phyloP scores from a whole-genome alignment of 2,888 invertebrate species.

The Acronicta aceris region DNA sequence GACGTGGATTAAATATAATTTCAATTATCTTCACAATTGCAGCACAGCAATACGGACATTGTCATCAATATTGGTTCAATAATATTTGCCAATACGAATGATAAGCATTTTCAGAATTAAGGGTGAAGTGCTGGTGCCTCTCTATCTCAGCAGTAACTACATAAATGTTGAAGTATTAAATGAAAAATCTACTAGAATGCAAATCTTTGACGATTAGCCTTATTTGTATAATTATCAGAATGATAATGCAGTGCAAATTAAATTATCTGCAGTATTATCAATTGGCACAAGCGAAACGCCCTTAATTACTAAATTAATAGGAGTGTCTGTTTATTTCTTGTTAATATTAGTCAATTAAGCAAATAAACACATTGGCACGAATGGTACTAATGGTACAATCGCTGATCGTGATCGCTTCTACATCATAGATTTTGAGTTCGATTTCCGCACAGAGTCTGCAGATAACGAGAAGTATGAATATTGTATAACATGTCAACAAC shows the following conservation, averaged over 20 bases:
- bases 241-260: constrained; percentile 19
- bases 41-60: too few relatives aligned
- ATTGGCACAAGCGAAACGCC: constrained; percentile 10
- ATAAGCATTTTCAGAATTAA: too few relatives aligned
- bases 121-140: too few relatives aligned
- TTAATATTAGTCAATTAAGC: constrained; percentile 1
- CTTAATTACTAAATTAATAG: constrained; percentile 19
- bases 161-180: neutral
- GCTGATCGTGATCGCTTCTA: too few relatives aligned
- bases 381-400: too few relatives aligned
- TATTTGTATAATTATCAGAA: constrained; percentile 3
- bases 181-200: constrained; percentile 2
- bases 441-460: too few relatives aligned
- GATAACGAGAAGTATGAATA: neutral
- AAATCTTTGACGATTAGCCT: constrained; percentile 3
- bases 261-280: constrained; percentile 30
- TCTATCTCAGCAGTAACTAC: too few relatives aligned
- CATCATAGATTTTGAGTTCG: too few relatives aligned
- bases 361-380: neutral
- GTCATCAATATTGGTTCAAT: too few relatives aligned
- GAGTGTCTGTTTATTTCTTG: constrained; percentile 7
- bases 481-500: constrained; percentile 23
- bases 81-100: too few relatives aligned
- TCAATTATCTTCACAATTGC: too few relatives aligned
- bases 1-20: too few relatives aligned